Percentiles rank a stretch among this genome's conserved stretches.
These are phyloP conservation scores for Schizopygopsis pylzovi DNA, from an alignment of 2,797 vertebrate species.

Conservation along the genomic window DNA sequence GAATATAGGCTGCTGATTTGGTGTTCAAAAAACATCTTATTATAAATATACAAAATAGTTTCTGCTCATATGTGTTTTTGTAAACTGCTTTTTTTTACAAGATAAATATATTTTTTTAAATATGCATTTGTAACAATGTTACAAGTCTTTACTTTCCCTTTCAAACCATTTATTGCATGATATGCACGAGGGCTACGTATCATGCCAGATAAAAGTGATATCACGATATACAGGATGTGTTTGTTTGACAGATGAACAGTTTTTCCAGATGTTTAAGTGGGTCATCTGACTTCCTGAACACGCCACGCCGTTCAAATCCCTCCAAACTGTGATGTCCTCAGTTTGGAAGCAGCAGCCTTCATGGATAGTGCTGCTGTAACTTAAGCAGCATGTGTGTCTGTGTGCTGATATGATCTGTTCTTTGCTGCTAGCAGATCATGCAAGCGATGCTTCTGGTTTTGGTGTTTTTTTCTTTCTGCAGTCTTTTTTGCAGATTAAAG, in stretches of 20 bases:
- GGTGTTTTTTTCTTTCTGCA: neutral
- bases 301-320: neutral
- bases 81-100: neutral
- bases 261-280: slow-evolving; percentile 35
- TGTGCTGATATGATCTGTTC: neutral
- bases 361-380: neutral
- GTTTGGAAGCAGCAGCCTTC: slow-evolving; percentile 7
- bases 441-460: neutral
- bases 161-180: neutral
- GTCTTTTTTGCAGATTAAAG: neutral
- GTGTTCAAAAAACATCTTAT: neutral
- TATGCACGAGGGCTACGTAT: neutral
- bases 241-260: slow-evolving; percentile 12
- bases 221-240: neutral
- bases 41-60: neutral
- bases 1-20: neutral
- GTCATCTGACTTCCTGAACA: slow-evolving; percentile 30
- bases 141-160: neutral
- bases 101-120: neutral
- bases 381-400: neutral
- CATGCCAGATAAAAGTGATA: neutral
- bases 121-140: neutral
- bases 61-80: neutral
- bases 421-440: neutral
- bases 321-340: slow-evolving; percentile 22